Percentiles rank a stretch among this genome's conserved stretches.
phyloP scores from a whole-genome alignment of 2,113 vertebrate species.

The Myrmecophaga tridactyla region DNA sequence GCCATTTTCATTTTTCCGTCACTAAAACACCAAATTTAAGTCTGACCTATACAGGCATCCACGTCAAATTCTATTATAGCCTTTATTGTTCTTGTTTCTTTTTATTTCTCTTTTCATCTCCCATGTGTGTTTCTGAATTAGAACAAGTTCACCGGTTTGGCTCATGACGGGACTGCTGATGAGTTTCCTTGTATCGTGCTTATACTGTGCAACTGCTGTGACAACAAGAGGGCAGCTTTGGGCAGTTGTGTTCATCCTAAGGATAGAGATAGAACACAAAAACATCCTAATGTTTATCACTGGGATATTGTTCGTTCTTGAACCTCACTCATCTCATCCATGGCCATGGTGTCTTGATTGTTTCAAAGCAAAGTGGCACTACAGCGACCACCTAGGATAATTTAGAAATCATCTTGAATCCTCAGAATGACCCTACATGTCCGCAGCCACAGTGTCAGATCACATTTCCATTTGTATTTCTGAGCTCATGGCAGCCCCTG shows the following conservation, averaged over 20 bases:
- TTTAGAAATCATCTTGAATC: background rate
- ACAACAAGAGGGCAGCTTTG: fast-evolving
- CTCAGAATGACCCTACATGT: no score
- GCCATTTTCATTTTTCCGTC: fast-evolving
- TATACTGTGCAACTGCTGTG: fast-evolving
- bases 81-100: background rate
- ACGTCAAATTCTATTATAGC: fast-evolving
- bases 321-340: background rate
- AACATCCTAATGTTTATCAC: fast-evolving
- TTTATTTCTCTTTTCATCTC: background rate
- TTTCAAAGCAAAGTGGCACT: background rate
- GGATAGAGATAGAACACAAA: fast-evolving
- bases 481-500: fast-evolving
- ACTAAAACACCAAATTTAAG: background rate
- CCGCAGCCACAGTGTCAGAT: fast-evolving
- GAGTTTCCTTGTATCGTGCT: background rate
- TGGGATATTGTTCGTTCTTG: fast-evolving
- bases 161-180: fast-evolving
- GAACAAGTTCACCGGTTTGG: fast-evolving
- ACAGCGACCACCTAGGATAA: fast-evolving
- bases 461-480: background rate
- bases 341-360: fast-evolving
- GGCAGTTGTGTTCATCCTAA: fast-evolving
- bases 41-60: fast-evolving
- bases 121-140: background rate